A percentile compares a stretch with the other conserved stretches of the same genome.
phyloP scores from a whole-genome alignment of 2,797 vertebrate species.

The Notamacropus eugenii region DNA sequence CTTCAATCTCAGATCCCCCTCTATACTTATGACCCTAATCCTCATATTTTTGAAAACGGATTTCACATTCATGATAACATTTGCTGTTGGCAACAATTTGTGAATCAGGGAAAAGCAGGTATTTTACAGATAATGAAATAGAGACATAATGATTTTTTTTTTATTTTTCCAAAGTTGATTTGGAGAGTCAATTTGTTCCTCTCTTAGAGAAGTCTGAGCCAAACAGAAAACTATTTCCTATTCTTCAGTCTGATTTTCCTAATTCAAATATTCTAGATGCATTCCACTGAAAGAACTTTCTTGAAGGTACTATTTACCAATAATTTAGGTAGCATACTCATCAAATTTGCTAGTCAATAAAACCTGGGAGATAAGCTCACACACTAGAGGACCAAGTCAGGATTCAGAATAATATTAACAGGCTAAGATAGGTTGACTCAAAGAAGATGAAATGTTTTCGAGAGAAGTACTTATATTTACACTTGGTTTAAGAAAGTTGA shows the following conservation, averaged over 20 bases:
- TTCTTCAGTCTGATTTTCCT: constrained; percentile 33
- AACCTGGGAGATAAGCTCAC: neutral
- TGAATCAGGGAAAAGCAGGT: neutral
- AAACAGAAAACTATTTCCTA: constrained; percentile 59
- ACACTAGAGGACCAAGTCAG: neutral
- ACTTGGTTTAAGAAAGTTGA: neutral
- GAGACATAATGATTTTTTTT: neutral
- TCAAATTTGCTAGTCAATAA: neutral
- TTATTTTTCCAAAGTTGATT: neutral
- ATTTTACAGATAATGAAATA: neutral
- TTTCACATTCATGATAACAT: neutral
- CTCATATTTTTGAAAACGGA: neutral
- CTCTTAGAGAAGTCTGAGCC: constrained; percentile 34
- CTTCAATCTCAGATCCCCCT: neutral
- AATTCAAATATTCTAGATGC: constrained; percentile 46
- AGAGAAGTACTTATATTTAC: neutral
- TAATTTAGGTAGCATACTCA: neutral
- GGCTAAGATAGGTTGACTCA: neutral
- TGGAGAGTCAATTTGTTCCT: constrained; percentile 51
- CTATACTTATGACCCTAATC: neutral
- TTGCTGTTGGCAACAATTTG: neutral
- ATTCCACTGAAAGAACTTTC: constrained; percentile 42
- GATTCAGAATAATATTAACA: neutral
- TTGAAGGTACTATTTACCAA: constrained; percentile 26
- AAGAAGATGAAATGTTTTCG: neutral